phyloP scores from a whole-genome alignment of 1,140 invertebrate species.

The Atta cephalotes region DNA sequence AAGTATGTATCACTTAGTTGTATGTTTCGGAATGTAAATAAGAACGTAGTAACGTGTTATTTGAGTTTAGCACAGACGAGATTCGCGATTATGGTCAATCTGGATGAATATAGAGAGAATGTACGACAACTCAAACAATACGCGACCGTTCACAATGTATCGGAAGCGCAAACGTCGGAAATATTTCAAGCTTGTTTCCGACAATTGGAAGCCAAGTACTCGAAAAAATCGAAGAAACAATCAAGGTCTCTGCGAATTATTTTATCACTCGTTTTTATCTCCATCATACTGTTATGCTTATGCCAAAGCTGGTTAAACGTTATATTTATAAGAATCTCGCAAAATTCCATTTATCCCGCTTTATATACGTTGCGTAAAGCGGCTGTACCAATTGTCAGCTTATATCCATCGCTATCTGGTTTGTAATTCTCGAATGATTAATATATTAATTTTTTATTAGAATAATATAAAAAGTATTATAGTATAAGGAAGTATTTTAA shows the following conservation, averaged over 20 bases:
- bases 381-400: constrained; percentile 88
- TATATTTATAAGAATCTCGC: constrained; percentile 88
- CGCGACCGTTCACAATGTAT: constrained; percentile 82
- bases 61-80: not conserved
- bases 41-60: not conserved
- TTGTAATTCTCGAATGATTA: constrained; percentile 64
- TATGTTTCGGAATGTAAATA: not conserved
- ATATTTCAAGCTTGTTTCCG: constrained; percentile 86
- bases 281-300: constrained; percentile 74
- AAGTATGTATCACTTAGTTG: not conserved
- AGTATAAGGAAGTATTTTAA: not conserved
- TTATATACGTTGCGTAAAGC: constrained; percentile 88
- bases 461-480: not conserved
- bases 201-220: constrained; percentile 79
- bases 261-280: constrained; percentile 63
- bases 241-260: constrained; percentile 61
- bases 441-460: not conserved
- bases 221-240: constrained; percentile 56
- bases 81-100: constrained; percentile 78
- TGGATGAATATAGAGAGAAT: constrained; percentile 75
- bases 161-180: constrained; percentile 85
- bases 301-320: constrained; percentile 86
- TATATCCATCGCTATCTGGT: constrained; percentile 89
- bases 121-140: constrained; percentile 78
- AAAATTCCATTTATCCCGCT: constrained; percentile 90